Conservation (phyloP, 2,113 vertebrate species). For the Okapia johnstoni region DNA sequence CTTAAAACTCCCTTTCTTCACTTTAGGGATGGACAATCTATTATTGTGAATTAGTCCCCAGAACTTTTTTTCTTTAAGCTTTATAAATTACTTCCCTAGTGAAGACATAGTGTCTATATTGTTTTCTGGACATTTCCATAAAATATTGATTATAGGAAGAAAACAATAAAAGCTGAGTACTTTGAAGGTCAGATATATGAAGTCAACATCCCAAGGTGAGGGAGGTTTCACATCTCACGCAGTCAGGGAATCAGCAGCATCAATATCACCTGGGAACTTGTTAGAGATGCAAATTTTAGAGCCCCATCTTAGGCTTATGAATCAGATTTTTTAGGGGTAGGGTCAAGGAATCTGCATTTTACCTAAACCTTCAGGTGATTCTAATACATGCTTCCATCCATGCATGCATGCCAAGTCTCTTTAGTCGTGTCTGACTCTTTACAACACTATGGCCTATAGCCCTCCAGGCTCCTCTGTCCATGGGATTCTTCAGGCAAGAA, state of each 20-base stretch:
- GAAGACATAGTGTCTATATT: neutral
- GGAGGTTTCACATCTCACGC: neutral
- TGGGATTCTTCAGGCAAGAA: neutral
- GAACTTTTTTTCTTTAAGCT: neutral
- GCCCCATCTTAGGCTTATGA: neutral
- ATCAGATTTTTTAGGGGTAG: neutral
- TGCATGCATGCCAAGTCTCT: neutral
- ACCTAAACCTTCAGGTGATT: neutral
- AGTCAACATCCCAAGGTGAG: neutral
- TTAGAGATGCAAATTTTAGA: neutral
- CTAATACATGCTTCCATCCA: neutral
- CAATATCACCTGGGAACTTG: neutral
- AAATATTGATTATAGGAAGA: neutral
- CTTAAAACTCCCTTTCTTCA: neutral
- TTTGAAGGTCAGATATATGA: neutral
- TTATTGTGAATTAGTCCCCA: neutral
- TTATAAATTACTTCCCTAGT: neutral
- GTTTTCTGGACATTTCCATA: neutral
- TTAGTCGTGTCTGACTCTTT: neutral
- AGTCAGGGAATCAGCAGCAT: neutral
- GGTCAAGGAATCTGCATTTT: neutral
- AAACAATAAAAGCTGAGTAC: neutral
- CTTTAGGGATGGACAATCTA: neutral
- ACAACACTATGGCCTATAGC: neutral
- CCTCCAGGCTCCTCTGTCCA: neutral